Evolutionary conservation across 2,113 vertebrate species (phyloP), one percentile per base, ranked within the genome.

Genomic region (Gobiocypris rarus): DNA sequence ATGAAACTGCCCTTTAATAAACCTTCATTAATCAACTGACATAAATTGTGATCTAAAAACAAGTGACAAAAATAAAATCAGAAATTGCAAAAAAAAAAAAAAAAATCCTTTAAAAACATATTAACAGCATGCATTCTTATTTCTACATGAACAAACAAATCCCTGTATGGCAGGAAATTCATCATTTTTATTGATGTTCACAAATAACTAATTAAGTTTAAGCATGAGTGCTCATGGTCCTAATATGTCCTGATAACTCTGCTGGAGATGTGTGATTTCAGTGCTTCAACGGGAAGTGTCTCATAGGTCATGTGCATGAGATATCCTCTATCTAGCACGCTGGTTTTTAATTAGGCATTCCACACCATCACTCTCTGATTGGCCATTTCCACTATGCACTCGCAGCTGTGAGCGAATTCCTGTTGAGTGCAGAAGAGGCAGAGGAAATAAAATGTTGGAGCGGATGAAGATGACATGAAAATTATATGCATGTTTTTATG

Each of bases 271-370:
- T 50, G 7, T 83, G 75, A 83, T 71, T 71, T 67, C 45, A 71
- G 52, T 45, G 24, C 22, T 22, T 31, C 22, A 22, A 17, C 65
- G 74, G 69, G 38, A 59, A 38, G 54, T 71, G 26, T 59, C 61
- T 45, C 48, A 83, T 59, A 65, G 85, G 75, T 73, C 82, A 80
- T 63, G 81, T 61, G 75, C 45, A 45, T 65, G 70, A 79, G 56
- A 81, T 75, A 38, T 86, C 34, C 67, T 79, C 67, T 70, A 50
- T 83, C n/a, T 75, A 28, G 15, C 24, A 24, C 61, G 65, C 85
- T 83, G 75, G 26, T 75, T 84, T 81, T 63, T 86, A 86, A 83
- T 86, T 67, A 83, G 58, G 45, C 67, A 82, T 28, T 65, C 69
- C 82, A 83, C 81, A 83, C 82, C 82, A 83, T 82, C 31, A 26